Evolutionary conservation across 2,888 invertebrate genomes (phyloP), one percentile per base, ranked within the genome.

Genomic region (Patella caerulea): DNA sequence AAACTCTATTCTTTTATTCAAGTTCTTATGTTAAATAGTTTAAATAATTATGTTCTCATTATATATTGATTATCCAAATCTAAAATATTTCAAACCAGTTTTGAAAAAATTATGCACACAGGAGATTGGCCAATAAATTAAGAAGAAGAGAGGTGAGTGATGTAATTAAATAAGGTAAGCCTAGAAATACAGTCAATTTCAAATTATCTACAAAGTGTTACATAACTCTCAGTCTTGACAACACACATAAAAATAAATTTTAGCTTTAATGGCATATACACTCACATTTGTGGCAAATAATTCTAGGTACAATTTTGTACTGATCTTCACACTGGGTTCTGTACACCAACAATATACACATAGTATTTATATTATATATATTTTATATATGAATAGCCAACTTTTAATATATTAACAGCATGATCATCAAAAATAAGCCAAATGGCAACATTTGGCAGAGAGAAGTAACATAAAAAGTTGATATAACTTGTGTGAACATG

Each of bases 241-340:
- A 65, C 19, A 65, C 65, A 65, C 65, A 65, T 24, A 65, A 65
- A 65, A 65, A 65, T 65, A 65, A 65, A 24, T 65, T 65, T 65
- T 24, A 65, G 65, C 65, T 65, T 24, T 65, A 19, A 65, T 65
- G 14, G 65, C 65, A 65, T 65, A 24, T 65, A 65, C 65, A 24
- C 65, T 65, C 65, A 65, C 65, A 65, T 24, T 65, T 24, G 65
- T 65, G 65, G 65, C 65, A 65, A 24, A 24, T 19, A 24, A 65
- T 65, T 65, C 14, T 24, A 65, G 65, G 19, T 65, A 24, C 24
- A 24, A 24, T 24, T 14, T 15, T 24, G 11, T 65, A 65, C 17
- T 17, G 17, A 19, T 65, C 65, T 65, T 14, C 24, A 19, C 65
- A 65, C 65, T 65, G 65, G 65, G 65, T 65, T 65, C 14, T 65